Conservation (phyloP, 2,797 vertebrate genomes). For the Harpagifer antarcticus region DNA sequence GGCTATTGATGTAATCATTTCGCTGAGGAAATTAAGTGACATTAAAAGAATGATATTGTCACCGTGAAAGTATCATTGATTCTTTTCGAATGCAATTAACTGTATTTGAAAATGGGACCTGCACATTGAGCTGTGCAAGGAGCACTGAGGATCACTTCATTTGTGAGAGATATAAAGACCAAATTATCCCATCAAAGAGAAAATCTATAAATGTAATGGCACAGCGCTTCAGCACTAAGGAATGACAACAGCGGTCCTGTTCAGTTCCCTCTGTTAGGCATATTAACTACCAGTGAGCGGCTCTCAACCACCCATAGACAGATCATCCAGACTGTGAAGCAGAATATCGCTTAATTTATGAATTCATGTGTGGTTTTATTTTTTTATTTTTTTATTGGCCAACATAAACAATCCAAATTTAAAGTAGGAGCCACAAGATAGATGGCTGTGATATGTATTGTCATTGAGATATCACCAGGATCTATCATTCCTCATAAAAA, state of each 20-base stretch:
- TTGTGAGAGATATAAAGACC: conserved; percentile 84
- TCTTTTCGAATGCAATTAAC: conserved; percentile 83
- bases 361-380: conserved; percentile 23
- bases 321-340: conserved; percentile 42
- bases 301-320: conserved; percentile 40
- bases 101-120: conserved; percentile 79
- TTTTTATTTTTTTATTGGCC: conserved; percentile 14
- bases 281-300: conserved; percentile 62
- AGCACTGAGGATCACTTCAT: conserved; percentile 81
- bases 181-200: conserved; percentile 86
- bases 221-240: conserved; percentile 70
- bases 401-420: conserved; percentile 42
- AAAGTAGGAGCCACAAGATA: conserved; percentile 22
- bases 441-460: conserved; percentile 16
- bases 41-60: conserved; percentile 83
- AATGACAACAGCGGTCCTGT: conserved; percentile 76
- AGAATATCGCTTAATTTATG: conserved; percentile 40
- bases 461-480: conserved; percentile 18
- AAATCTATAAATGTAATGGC: conserved; percentile 87
- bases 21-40: conserved; percentile 81
- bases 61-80: conserved; percentile 82
- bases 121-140: conserved; percentile 69
- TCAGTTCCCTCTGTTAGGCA: conserved; percentile 70
- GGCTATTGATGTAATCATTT: conserved; percentile 82
- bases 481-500: conserved; percentile 20